Conservation (phyloP, 2,888 invertebrate genomes). For the Rhopalosiphum nymphaeae region DNA sequence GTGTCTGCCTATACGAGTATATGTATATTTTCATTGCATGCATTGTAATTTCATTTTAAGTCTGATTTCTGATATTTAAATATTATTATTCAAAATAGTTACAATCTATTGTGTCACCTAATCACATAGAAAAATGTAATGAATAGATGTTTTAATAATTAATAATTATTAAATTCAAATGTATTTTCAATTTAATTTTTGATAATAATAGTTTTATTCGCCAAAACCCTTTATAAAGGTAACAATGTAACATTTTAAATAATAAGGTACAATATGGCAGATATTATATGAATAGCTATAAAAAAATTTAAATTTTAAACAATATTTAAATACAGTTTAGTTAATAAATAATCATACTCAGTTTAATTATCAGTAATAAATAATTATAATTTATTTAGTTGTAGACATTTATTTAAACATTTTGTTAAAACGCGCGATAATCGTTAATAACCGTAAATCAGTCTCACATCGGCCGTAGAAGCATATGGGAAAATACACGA, state of each 20-base stretch:
- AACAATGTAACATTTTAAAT: not conserved
- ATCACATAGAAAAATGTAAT: not conserved
- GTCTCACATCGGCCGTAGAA: not conserved
- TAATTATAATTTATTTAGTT: not conserved
- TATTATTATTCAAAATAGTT: constrained; percentile 15
- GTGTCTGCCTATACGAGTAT: not conserved
- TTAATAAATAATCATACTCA: not conserved
- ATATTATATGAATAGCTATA: not conserved
- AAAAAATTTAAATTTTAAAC: not conserved
- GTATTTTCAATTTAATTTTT: not conserved
- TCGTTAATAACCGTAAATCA: not conserved
- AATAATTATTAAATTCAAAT: not conserved
- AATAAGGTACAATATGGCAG: not conserved
- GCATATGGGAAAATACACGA: not conserved
- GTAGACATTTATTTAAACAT: not conserved
- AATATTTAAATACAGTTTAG: not conserved
- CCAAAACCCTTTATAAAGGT: not conserved
- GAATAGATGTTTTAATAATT: not conserved
- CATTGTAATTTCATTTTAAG: not conserved
- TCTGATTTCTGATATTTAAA: not conserved
- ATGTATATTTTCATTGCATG: not conserved
- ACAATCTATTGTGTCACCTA: not conserved
- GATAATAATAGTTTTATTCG: not conserved
- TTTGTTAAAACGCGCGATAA: not conserved
- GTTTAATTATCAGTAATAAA: too few relatives aligned